Evolutionary conservation across 2,888 invertebrate genomes (phyloP).

Genomic region (Neoitamus cyanurus): DNA sequence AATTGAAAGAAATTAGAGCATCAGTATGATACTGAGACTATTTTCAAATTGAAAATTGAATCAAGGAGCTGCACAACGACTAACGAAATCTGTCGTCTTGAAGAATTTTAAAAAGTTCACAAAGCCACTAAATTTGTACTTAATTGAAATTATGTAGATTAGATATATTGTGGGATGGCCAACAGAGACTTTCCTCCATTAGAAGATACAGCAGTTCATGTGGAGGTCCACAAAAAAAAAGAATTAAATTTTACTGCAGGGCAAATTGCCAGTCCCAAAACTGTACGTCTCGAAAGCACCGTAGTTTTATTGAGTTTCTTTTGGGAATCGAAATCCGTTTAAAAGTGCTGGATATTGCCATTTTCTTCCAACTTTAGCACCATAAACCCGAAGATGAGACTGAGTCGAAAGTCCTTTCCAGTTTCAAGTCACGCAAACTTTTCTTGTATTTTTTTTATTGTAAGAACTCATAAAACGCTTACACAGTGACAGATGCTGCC

Average conservation of each 20-base stretch:
- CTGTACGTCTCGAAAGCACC: neutral
- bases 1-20: neutral
- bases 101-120: neutral
- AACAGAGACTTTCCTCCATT: neutral
- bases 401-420: neutral
- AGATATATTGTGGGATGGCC: neutral
- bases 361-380: neutral
- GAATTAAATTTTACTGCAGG: neutral
- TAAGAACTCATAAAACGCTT: neutral
- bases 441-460: neutral
- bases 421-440: constrained; percentile 22
- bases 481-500: neutral
- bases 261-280: neutral
- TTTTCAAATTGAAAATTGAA: neutral
- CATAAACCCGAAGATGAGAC: neutral
- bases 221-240: neutral
- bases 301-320: neutral
- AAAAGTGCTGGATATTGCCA: neutral
- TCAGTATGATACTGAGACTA: neutral
- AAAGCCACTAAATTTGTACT: neutral
- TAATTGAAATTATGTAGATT: neutral
- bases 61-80: neutral
- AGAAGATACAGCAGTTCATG: neutral
- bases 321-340: neutral
- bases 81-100: neutral